Conservation (phyloP, 2,113 vertebrate genomes). For the Alexandromys fortis region DNA sequence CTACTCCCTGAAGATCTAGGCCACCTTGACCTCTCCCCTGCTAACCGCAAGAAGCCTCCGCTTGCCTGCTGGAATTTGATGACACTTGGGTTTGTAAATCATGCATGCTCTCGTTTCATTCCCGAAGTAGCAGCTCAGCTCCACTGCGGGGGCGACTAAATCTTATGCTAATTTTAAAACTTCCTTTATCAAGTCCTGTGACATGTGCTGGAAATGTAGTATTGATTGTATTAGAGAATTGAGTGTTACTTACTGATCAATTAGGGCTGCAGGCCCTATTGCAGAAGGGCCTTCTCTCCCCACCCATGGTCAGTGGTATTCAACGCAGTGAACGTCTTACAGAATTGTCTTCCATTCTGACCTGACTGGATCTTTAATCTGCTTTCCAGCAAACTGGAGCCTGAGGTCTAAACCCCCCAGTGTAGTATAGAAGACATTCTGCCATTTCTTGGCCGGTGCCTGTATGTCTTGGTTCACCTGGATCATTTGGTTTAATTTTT, state of each 20-base stretch:
- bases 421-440: neutral
- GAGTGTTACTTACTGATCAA: neutral
- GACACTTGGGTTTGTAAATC: neutral
- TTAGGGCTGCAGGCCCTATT: neutral
- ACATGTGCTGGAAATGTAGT: neutral
- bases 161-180: neutral
- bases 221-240: neutral
- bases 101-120: neutral
- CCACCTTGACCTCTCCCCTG: conserved; percentile 41
- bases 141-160: neutral
- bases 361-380: neutral
- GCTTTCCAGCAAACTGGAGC: neutral
- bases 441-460: neutral
- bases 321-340: neutral
- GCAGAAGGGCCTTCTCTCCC: neutral
- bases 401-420: neutral
- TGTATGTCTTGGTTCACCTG: neutral
- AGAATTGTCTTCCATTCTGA: neutral
- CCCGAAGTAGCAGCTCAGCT: neutral
- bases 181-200: neutral
- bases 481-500: neutral
- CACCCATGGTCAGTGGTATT: too few species aligned
- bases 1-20: neutral
- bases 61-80: neutral
- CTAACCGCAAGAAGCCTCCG: neutral